These are phyloP conservation scores for Smittia sp. DNA, from an alignment of 2,888 invertebrate species.

Conservation along the genomic window DNA sequence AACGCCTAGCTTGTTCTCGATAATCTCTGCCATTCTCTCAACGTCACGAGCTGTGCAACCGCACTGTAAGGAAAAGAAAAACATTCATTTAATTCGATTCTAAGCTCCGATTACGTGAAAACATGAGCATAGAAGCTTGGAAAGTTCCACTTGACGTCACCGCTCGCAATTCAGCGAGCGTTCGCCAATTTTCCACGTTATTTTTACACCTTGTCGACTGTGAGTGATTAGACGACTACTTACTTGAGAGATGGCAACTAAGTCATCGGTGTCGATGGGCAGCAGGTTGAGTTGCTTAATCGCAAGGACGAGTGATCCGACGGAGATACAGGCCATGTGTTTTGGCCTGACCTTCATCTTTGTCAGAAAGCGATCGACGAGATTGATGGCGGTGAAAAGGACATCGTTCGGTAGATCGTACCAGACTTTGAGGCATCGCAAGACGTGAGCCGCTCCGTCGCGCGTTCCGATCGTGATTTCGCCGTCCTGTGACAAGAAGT, in stretches of 20 bases:
- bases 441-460: conserved; percentile 76
- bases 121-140: neutral
- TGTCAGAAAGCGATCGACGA: conserved; percentile 78
- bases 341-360: conserved; percentile 79
- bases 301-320: conserved; percentile 82
- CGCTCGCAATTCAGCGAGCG: neutral
- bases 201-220: neutral
- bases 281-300: conserved; percentile 63
- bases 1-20: conserved; percentile 72
- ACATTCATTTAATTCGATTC: neutral
- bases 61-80: conserved; percentile 61
- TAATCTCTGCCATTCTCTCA: conserved; percentile 78
- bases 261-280: conserved; percentile 63
- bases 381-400: conserved; percentile 72
- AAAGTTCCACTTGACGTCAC: conserved; percentile 15
- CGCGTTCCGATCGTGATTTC: conserved; percentile 74
- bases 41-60: conserved; percentile 83
- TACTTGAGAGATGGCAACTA: conserved; percentile 60
- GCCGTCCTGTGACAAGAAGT: conserved; percentile 55
- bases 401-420: conserved; percentile 77
- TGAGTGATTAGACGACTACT: conserved; percentile 35
- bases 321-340: conserved; percentile 83
- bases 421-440: conserved; percentile 81
- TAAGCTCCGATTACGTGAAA: neutral
- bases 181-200: conserved; percentile 9